Base-by-base conservation (phyloP, 2,888 invertebrate genomes). In the Nephrotoma flavescens region DNA sequence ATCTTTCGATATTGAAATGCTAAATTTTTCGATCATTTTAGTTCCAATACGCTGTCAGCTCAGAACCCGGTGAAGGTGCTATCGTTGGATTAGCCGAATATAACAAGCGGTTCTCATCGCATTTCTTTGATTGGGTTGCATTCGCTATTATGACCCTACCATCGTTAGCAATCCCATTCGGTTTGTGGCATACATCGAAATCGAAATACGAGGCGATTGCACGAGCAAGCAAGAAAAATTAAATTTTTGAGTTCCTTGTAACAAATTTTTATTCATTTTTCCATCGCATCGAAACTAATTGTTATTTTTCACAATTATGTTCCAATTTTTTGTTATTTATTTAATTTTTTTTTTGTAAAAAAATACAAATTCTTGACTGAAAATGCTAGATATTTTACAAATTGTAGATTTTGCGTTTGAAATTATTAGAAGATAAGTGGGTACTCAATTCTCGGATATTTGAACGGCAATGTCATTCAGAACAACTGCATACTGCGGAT, bases 131-230 rank as follows among this genome's bases (percentile, higher is more conserved):
- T 92, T 99, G 99, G 99, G 93, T 96, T 87, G 97, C 98, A 42
- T 99, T 99, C 90, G 97, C 97, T 47, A 95, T 99, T 87, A 98
- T 99, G 98, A 97, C 98, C 42, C 93, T 98, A 88, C 98, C 99
- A 5, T 98, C 98, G 2, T 93, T 99, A 85, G 96, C 96, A 83
- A 98, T 99, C 91, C 99, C 99, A 87, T 97, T 97, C 91, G 95
- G 96, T 47, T 93, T 99, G 88, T 99, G 99, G 98, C 97, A 95
- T 92, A 95, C 96, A 42, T 98, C 98, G 90, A 98, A 98, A 92
- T 95, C 95, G 91, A 98, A 98, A 93, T 99, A 99, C 90, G 98
- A 98, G 90, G 95, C 95, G 89, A 92, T 96, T 47, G 92, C 94
- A 86, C 96, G 95, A 91, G 71, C 71, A 71, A 93, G 94, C 86